Conservation (phyloP, 2,113 vertebrate genomes). For the Furnarius figulus region DNA sequence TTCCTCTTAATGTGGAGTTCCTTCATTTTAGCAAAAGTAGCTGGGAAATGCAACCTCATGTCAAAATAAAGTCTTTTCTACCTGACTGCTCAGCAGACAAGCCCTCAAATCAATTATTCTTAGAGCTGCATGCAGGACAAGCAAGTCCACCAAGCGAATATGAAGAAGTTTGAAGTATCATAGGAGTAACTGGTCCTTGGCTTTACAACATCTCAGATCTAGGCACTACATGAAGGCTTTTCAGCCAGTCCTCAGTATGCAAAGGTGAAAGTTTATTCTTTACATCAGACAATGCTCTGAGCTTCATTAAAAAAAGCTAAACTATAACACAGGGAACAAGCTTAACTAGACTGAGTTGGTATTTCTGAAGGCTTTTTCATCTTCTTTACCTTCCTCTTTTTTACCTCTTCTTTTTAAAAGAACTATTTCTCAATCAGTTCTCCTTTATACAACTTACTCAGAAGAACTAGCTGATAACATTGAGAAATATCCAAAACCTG, state of each 20-base stretch:
- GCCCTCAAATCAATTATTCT: not conserved
- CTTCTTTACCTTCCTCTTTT: not conserved
- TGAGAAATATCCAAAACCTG: not conserved
- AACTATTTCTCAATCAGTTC: not conserved
- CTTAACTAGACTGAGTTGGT: not conserved
- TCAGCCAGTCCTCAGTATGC: not conserved
- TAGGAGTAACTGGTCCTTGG: not conserved
- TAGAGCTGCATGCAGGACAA: not conserved
- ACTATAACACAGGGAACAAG: not conserved
- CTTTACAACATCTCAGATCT: not conserved
- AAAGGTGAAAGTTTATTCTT: not conserved
- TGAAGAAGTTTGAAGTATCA: not conserved
- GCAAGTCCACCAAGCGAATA: not conserved
- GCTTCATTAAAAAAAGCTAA: not conserved
- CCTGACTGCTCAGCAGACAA: not conserved
- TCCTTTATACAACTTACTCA: not conserved
- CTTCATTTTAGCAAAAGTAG: not conserved
- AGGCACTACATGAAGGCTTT: not conserved
- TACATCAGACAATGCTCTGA: not conserved
- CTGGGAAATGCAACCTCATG: not conserved
- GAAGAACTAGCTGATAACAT: not conserved
- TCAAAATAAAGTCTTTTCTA: constrained; percentile 6
- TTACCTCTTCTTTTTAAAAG: not conserved
- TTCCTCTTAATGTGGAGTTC: not conserved
- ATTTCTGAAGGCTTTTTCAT: not conserved